Base-by-base conservation (phyloP, 2,888 invertebrate species). In the Chouioia cunea region DNA sequence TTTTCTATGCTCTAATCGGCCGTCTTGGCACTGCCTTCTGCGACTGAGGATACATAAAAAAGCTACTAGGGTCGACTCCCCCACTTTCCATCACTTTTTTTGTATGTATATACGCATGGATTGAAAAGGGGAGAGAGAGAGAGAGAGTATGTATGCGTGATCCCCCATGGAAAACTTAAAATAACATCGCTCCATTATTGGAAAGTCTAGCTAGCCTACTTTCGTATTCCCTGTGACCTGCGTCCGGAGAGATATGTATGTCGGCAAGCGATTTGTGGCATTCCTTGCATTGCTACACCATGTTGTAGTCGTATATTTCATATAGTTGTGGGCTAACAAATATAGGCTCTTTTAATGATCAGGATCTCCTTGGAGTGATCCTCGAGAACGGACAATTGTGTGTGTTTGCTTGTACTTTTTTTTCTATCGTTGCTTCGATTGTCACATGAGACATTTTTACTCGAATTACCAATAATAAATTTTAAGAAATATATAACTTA, bases 121-220 rank as follows among this genome's bases (percentile, higher is more conserved):
- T n/a, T n/a, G n/a, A n/a, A n/a, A n/a, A n/a, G n/a, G n/a, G n/a
- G n/a, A n/a, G n/a, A n/a, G n/a, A n/a, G n/a, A n/a, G n/a, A n/a
- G n/a, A n/a, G n/a, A n/a, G n/a, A n/a, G n/a, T 53, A 54, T 54
- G 27, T 22, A 80, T 73, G 78, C 77, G 77, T 76, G 79, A 78
- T 80, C 84, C 83, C 84, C 84, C 77, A 81, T 75, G 84, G 84
- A 84, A 85, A 85, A 85, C 84, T 84, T 83, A 83, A 85, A 85
- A 85, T 82, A 85, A 83, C 83, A 84, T 81, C 83, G 82, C 78
- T 85, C 85, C 80, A 84, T 85, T 84, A 84, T 83, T 20, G 76
- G n/a, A n/a, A n/a, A n/a, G n/a, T n/a, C 70, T 73, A 76, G 74
- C 74, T 36, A 75, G 78, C 75, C 79, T 79, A 76, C 79, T 83